Evolutionary conservation across 2,888 invertebrate genomes (phyloP), one percentile per base, ranked within the genome.

Genomic region (Hypolimnas misippus): DNA sequence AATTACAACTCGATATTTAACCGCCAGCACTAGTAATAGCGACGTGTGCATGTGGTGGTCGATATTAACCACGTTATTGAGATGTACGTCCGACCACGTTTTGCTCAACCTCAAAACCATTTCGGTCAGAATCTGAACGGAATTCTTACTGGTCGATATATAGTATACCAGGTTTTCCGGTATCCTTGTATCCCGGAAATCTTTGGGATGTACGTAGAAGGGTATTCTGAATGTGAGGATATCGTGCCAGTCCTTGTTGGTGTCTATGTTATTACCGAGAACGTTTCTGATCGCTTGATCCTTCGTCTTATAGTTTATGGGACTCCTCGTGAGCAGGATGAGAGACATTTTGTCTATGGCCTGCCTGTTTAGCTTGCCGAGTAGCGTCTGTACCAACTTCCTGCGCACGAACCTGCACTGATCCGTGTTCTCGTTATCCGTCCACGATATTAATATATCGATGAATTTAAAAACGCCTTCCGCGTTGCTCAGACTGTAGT

Each of bases 41-140:
- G 95, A 94, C 2, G 96, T 86, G 68, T 94, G 95, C 68, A 95
- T 84, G 73, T 96, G 96, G 69, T 96, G 96, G 38, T 94, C 93
- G 7, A 94, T 81, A 61, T 95, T 93, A 0, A 94, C 93, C 14
- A 94, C 94, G 55, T 93, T 93, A 8, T 94, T 79, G 0, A 94
- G 88, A 55, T 93, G 93, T 19, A 94, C 93, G 72, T 95, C 94
- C 0, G 95, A 89, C 97, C 97, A 97, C 12, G 95, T 89, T 0
- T 90, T 88, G 2, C 95, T 73, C 33, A 96, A 74, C 68, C 94
- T 93, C 0, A 92, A 66, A 1, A 94, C 78, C 33, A 96, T 76
- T 8, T 89, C 82, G 0, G 78, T 70, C 10, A 91, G 62, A 6
- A 76, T 75, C 4, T 82, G 77, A 7, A 76, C 77, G 1, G 79